These are phyloP conservation scores for Drosophila fulvimacula DNA, from an alignment of 2,888 invertebrate species.

Conservation along the genomic window DNA sequence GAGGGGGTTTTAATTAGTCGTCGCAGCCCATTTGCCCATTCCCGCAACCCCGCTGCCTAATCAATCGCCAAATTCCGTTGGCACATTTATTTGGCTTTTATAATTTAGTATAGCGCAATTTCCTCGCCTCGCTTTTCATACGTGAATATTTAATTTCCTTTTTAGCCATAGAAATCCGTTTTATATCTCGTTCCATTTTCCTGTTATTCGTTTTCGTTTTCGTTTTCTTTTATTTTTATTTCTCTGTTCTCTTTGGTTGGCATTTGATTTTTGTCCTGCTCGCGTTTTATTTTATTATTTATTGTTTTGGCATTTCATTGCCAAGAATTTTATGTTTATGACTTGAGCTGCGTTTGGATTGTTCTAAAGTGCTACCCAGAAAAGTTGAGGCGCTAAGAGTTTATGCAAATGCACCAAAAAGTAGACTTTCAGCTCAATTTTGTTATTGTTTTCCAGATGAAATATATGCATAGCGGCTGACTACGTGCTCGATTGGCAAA, in stretches of 20 bases:
- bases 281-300: conserved; percentile 65
- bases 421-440: conserved; percentile 2
- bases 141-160: conserved; percentile 30
- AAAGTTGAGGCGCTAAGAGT: conserved; percentile 25
- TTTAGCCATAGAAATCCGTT: background rate
- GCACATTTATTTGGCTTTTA: conserved; percentile 56
- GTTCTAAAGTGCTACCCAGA: conserved; percentile 54
- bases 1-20: conserved; percentile 59
- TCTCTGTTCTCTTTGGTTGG: conserved; percentile 23
- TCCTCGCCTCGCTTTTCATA: conserved; percentile 47
- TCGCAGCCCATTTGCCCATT: background rate
- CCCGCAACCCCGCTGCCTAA: background rate
- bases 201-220: conserved; percentile 7
- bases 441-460: background rate
- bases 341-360: conserved; percentile 42
- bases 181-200: conserved; percentile 1
- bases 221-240: no score
- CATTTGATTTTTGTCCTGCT: conserved; percentile 41
- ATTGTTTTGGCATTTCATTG: conserved; percentile 69
- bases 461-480: background rate
- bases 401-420: conserved; percentile 1
- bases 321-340: conserved; percentile 65
- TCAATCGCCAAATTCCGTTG: conserved; percentile 26
- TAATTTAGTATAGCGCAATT: conserved; percentile 71
- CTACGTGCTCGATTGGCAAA: background rate